phyloP scores from a whole-genome alignment of 2,113 vertebrate species.

The Hassar affinis region DNA sequence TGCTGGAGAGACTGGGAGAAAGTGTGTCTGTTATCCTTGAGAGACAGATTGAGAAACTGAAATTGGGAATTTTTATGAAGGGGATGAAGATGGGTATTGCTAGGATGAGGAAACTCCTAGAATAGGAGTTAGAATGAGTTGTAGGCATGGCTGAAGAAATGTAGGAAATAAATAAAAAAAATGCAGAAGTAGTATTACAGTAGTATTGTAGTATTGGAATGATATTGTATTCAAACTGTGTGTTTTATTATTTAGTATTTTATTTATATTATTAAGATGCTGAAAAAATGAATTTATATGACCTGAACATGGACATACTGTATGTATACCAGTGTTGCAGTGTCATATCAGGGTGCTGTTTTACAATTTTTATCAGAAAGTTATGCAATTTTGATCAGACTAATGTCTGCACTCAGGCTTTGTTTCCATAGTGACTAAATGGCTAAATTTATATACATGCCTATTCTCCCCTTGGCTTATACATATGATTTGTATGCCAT shows the following conservation, averaged over 20 bases:
- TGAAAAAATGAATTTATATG: neutral
- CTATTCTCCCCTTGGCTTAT: too few species aligned
- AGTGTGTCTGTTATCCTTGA: neutral
- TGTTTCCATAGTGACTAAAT: neutral
- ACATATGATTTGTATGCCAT: too few species aligned
- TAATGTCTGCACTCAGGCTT: neutral
- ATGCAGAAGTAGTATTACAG: neutral
- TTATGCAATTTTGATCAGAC: neutral
- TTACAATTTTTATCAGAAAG: too few species aligned
- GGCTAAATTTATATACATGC: neutral
- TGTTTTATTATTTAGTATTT: neutral
- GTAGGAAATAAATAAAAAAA: neutral
- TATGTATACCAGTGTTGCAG: neutral
- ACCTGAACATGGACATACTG: neutral
- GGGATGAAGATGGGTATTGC: neutral
- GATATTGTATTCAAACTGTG: neutral
- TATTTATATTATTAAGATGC: neutral
- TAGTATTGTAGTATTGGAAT: neutral
- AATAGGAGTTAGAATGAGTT: neutral
- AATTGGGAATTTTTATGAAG: neutral
- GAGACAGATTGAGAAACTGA: neutral
- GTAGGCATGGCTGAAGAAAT: neutral
- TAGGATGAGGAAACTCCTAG: neutral
- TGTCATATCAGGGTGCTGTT: neutral
- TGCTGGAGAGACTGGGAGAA: neutral